Percentiles rank a stretch among this genome's conserved stretches.
These are phyloP conservation scores for Asteroscopus sphinx DNA, from an alignment of 2,888 invertebrate genomes.

Conservation along the genomic window DNA sequence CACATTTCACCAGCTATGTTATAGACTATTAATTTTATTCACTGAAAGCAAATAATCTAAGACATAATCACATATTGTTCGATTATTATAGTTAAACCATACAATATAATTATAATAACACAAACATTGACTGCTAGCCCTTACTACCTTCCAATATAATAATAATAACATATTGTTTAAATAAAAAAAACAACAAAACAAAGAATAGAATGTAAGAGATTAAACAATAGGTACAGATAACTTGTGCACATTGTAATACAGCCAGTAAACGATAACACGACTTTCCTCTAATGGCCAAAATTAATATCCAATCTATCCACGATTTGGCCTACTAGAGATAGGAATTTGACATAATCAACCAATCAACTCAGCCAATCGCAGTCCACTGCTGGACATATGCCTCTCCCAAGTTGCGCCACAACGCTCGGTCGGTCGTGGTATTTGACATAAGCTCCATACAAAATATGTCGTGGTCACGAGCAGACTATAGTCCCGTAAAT, in stretches of 20 bases:
- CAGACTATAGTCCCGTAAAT: too few species aligned
- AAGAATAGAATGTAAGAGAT: slow-evolving; percentile 37
- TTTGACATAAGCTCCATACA: too few species aligned
- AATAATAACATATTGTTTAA: slow-evolving; percentile 42
- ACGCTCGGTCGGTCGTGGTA: too few species aligned
- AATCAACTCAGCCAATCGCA: too few species aligned
- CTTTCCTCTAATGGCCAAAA: too few species aligned
- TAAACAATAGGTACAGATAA: slow-evolving; percentile 47
- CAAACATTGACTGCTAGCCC: slow-evolving; percentile 55
- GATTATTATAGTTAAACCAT: slow-evolving; percentile 53
- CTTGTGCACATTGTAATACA: slow-evolving; percentile 52
- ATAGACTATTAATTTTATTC: slow-evolving; percentile 50
- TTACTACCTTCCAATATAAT: slow-evolving; percentile 45
- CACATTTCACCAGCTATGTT: too few species aligned
- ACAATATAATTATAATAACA: slow-evolving; percentile 52
- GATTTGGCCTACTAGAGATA: too few species aligned
- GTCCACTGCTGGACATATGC: too few species aligned
- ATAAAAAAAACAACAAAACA: slow-evolving; percentile 36
- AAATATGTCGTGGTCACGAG: too few species aligned
- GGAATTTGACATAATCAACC: too few species aligned
- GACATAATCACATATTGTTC: slow-evolving; percentile 48
- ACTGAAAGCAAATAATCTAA: slow-evolving; percentile 55
- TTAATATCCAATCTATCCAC: too few species aligned
- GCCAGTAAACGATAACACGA: slow-evolving; percentile 32
- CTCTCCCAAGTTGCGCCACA: too few species aligned